Evolutionary conservation across 2,888 invertebrate genomes (phyloP), one percentile per base, ranked within the genome.

Genomic region (Diabrotica balteata): DNA sequence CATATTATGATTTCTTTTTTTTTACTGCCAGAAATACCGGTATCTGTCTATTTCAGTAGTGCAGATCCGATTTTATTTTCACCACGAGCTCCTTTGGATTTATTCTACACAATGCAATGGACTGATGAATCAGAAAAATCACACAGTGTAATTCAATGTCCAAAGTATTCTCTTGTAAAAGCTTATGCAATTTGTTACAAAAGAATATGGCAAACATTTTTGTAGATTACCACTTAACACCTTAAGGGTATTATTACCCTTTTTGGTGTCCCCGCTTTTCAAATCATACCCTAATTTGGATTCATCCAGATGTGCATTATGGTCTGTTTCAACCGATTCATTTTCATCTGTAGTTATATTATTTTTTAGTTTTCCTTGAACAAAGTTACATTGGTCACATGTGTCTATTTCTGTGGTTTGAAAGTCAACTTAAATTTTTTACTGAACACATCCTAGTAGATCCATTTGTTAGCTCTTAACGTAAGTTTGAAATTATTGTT

Each of bases 401-500:
- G 60, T 61, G 52, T 61, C 60, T 52, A 61, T 61, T 61, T 61
- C 61, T 61, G 61, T 52, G 61, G 61, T 61, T 61, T 52, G 45
- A 53, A 61, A 44, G n/a, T 9, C 61, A 61, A 61, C 53, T 61
- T 61, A 10, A 53, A 53, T 44, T 61, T 43, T 61, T 61, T 52
- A 45, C 52, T 61, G 22, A 61, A 61, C 22, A 61, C 22, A 53
- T 61, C 61, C 7, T 43, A 8, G 32, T 53, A 53, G 32, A 53
- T 10, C 53, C 32, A 53, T 32, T 8, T 42, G 32, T 53, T 53
- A 32, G 53, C 53, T 53, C 22, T 53, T 42, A 32, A 32, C 9
- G 10, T 32, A 32, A 32, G 53, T 10, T 53, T 32, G 32, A 53
- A 32, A 53, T 53, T 10, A 32, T 53, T 53, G 32, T 53, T 10